Evolutionary conservation across 2,113 vertebrate genomes (phyloP).

Genomic region (Cephalopholis sonnerati): DNA sequence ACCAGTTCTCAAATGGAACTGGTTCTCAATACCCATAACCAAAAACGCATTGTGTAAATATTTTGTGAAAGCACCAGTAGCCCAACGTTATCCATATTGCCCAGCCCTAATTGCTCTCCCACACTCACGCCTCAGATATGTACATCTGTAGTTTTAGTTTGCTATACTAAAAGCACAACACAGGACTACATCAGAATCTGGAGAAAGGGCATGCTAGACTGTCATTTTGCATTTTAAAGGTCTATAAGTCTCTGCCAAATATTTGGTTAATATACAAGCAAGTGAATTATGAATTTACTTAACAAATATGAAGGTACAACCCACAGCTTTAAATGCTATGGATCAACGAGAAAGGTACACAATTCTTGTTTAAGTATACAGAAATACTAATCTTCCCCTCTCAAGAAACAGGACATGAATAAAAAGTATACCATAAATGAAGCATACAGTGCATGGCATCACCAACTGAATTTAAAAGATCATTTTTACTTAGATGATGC

Average conservation of each 20-base stretch:
- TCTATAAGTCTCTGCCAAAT: constrained; percentile 22
- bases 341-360: constrained; percentile 16
- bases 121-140: background rate
- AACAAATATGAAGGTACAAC: constrained; percentile 4
- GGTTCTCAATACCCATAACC: too few relatives aligned
- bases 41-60: too few relatives aligned
- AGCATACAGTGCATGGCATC: background rate
- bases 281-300: constrained; percentile 3
- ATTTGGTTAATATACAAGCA: constrained; percentile 17
- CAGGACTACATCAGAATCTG: background rate
- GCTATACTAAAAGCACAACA: background rate
- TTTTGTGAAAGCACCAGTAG: too few relatives aligned
- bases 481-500: background rate
- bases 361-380: constrained; percentile 7
- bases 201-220: background rate
- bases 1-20: too few relatives aligned
- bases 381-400: background rate
- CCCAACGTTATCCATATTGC: too few relatives aligned
- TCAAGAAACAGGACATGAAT: constrained; percentile 5
- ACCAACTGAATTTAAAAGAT: constrained; percentile 11
- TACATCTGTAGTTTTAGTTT: background rate
- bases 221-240: background rate
- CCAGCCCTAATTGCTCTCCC: background rate
- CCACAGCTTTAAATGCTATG: constrained; percentile 20
- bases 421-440: background rate